Evolutionary conservation across 2,888 invertebrate genomes (phyloP).

Genomic region (Leucoptera coffeella): DNA sequence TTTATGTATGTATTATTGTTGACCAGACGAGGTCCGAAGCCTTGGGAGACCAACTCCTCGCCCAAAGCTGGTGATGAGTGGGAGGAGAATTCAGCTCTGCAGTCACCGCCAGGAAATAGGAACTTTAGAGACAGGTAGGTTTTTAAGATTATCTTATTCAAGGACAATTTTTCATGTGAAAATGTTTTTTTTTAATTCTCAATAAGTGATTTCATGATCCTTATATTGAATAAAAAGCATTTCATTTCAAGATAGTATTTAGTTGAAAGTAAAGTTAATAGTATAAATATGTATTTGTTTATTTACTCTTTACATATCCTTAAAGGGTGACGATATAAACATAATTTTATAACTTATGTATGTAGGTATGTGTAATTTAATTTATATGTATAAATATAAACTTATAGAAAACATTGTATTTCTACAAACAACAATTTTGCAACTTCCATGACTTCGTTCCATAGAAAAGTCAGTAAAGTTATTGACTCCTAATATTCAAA

Average conservation of each 20-base stretch:
- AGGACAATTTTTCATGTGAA: too few relatives aligned
- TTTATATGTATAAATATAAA: too few relatives aligned
- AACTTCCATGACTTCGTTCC: too few relatives aligned
- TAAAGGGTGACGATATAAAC: neutral
- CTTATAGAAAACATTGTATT: too few relatives aligned
- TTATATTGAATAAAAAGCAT: too few relatives aligned
- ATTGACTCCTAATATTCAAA: too few relatives aligned
- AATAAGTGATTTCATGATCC: too few relatives aligned
- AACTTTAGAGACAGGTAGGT: constrained; percentile 8
- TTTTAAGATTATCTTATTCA: neutral
- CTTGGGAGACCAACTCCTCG: constrained; percentile 15
- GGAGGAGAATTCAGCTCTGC: constrained; percentile 15
- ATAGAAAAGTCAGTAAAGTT: too few relatives aligned
- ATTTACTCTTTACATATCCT: too few relatives aligned
- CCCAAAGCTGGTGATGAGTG: constrained; percentile 11
- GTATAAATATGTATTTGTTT: constrained; percentile 2
- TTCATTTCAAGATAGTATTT: neutral
- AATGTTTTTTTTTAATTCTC: too few relatives aligned
- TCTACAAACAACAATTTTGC: too few relatives aligned
- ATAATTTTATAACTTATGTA: neutral
- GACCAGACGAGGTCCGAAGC: constrained; percentile 18
- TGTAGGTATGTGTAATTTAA: neutral
- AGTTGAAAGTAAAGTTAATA: neutral
- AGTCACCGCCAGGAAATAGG: constrained; percentile 8
- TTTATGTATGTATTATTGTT: constrained; percentile 1